These are phyloP conservation scores for Cydia splendana DNA, from an alignment of 1,140 invertebrate genomes.

Conservation along the genomic window DNA sequence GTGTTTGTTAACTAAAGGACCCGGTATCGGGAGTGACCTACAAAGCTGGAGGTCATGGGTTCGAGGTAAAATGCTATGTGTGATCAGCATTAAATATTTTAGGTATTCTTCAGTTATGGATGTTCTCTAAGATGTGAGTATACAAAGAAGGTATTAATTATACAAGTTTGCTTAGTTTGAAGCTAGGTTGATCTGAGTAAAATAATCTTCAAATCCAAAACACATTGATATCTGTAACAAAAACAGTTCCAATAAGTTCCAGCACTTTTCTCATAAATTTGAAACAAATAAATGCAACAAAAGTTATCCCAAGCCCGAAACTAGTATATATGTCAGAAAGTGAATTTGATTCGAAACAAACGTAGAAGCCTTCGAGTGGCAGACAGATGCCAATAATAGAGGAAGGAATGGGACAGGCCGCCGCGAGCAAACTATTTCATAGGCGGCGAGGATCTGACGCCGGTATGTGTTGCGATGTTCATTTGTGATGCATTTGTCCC, in stretches of 20 bases:
- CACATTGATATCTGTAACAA: neutral
- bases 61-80: no score
- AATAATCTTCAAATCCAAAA: neutral
- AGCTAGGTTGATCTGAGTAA: no score
- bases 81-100: no score
- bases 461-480: slow-evolving; percentile 19
- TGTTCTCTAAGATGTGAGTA: no score
- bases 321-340: slow-evolving; percentile 15
- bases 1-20: neutral
- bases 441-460: neutral
- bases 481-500: neutral
- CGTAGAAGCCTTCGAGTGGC: neutral
- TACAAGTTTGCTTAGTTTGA: no score
- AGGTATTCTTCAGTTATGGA: no score
- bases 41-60: no score
- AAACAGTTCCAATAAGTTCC: neutral
- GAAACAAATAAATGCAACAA: slow-evolving; percentile 11
- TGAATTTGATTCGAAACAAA: slow-evolving; percentile 29
- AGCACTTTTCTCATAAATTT: neutral
- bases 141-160: no score
- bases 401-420: neutral
- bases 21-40: no score
- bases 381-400: slow-evolving; percentile 31
- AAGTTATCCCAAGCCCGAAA: slow-evolving; percentile 17
- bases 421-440: neutral